These are phyloP conservation scores for Netelia inedita DNA, from an alignment of 2,888 invertebrate species.

Conservation along the genomic window DNA sequence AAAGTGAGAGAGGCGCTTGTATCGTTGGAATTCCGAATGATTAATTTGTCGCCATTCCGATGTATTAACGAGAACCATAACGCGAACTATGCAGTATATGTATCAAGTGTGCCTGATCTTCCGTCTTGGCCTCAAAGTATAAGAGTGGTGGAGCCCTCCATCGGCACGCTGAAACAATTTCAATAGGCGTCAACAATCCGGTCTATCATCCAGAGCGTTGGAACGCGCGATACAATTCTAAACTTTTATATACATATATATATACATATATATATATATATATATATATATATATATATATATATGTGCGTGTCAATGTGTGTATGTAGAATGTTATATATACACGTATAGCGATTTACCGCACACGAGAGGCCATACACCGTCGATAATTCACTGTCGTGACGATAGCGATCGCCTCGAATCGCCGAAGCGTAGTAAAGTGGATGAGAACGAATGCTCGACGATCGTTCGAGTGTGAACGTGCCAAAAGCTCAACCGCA, in stretches of 20 bases:
- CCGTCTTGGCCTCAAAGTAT: conserved; percentile 13
- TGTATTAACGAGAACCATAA: conserved; percentile 67
- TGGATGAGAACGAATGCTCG: conserved; percentile 66
- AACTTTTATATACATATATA: neutral
- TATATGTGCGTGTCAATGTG: too few species aligned
- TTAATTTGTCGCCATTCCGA: conserved; percentile 78
- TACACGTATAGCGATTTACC: conserved; percentile 18
- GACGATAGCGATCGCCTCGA: conserved; percentile 75
- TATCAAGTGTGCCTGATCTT: conserved; percentile 24
- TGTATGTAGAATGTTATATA: too few species aligned
- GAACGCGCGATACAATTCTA: conserved; percentile 33
- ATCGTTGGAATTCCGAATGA: conserved; percentile 71
- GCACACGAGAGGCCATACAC: conserved; percentile 34
- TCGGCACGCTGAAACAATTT: conserved; percentile 55
- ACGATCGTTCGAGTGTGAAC: conserved; percentile 62
- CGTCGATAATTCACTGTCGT: conserved; percentile 77
- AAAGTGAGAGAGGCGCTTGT: conserved; percentile 42
- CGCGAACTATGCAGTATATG: conserved; percentile 1
- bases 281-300: too few species aligned
- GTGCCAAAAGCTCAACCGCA: conserved; percentile 61
- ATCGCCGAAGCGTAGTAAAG: conserved; percentile 72
- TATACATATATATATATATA: too few species aligned
- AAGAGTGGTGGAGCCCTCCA: conserved; percentile 5
- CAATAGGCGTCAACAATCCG: conserved; percentile 65
- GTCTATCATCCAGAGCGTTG: conserved; percentile 57